These are phyloP conservation scores for Crocuta crocuta DNA, from an alignment of 2,113 vertebrate species.

Conservation along the genomic window DNA sequence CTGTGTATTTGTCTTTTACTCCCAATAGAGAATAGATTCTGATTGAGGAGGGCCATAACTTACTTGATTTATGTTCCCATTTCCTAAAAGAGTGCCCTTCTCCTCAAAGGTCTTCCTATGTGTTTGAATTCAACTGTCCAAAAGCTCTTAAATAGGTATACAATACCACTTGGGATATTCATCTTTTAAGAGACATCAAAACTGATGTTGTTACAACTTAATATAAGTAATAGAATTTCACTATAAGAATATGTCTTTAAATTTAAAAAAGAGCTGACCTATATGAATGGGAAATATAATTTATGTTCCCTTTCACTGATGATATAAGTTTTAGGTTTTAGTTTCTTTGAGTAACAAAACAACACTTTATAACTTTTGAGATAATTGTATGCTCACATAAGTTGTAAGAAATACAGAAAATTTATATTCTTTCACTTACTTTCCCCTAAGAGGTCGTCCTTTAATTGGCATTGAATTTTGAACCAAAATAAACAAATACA, in stretches of 20 bases:
- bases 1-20: constrained; percentile 11
- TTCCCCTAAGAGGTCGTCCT: neutral
- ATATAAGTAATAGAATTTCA: neutral
- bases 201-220: neutral
- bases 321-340: neutral
- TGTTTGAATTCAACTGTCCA: neutral
- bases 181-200: neutral
- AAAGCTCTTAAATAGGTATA: constrained; percentile 13
- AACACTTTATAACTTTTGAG: neutral
- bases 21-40: neutral
- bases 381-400: neutral
- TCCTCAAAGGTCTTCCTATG: neutral
- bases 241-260: neutral
- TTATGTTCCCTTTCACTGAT: neutral
- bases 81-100: neutral
- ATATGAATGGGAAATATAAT: neutral
- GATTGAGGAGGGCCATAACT: neutral
- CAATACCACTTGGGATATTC: neutral
- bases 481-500: neutral
- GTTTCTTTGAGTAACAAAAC: neutral
- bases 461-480: neutral
- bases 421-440: neutral
- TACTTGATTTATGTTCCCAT: neutral
- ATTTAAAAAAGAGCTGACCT: neutral
- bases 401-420: neutral